Conservation (phyloP, 2,113 vertebrate species). For the Perca fluviatilis region DNA sequence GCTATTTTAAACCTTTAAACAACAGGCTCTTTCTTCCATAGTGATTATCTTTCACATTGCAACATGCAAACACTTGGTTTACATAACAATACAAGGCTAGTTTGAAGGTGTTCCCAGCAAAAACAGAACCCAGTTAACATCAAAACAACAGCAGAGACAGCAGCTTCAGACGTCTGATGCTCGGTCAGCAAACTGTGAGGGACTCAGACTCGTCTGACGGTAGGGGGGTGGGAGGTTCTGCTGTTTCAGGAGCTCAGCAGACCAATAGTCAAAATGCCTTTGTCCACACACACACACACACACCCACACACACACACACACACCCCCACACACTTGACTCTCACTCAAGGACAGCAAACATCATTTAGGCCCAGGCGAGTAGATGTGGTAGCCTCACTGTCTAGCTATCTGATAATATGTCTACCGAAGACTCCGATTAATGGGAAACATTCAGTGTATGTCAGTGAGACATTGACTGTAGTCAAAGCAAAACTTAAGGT, state of each 20-base stretch:
- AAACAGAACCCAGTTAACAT: slow-evolving; percentile 41
- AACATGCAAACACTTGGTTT: not conserved
- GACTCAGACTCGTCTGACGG: slow-evolving; percentile 29
- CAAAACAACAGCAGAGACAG: slow-evolving; percentile 56
- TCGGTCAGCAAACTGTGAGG: slow-evolving; percentile 65
- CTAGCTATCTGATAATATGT: slow-evolving; percentile 67
- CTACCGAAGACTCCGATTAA: slow-evolving; percentile 54
- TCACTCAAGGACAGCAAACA: slow-evolving; percentile 71
- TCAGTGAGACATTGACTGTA: slow-evolving; percentile 63
- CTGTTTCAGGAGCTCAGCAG: slow-evolving; percentile 48
- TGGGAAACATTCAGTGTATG: slow-evolving; percentile 69
- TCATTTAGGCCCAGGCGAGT: slow-evolving; percentile 45
- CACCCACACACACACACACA: too few species aligned
- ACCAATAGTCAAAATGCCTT: slow-evolving; percentile 59
- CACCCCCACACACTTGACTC: slow-evolving; percentile 32
- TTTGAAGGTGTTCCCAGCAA: slow-evolving; percentile 21
- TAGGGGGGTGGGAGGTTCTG: slow-evolving; percentile 15
- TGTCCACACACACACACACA: slow-evolving; percentile 4
- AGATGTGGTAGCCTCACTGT: slow-evolving; percentile 47
- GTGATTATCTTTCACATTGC: not conserved
- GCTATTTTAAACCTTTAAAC: not conserved
- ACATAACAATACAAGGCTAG: slow-evolving; percentile 6
- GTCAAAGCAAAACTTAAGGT: slow-evolving; percentile 69
- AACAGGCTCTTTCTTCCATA: not conserved
- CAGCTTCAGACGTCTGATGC: slow-evolving; percentile 34